Evolutionary conservation across 2,888 invertebrate genomes (phyloP).

Genomic region (Neoitamus cyanurus): DNA sequence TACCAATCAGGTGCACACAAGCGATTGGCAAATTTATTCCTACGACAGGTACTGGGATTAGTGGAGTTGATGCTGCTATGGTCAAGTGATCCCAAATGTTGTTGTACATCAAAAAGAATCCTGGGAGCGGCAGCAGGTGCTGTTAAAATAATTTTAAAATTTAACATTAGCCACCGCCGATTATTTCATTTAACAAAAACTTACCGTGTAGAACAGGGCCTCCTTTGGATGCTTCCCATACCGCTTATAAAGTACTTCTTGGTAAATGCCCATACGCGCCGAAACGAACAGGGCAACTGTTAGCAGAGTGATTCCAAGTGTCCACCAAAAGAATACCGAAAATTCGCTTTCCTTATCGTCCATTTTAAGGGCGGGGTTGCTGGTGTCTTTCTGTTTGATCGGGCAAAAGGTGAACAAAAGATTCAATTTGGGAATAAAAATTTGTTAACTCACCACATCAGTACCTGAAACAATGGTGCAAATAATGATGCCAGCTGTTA

Average conservation of each 20-base stretch:
- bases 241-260: slow-evolving; percentile 84
- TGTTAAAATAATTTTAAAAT: slow-evolving; percentile 65
- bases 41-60: slow-evolving; percentile 69
- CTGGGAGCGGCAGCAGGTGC: slow-evolving; percentile 90
- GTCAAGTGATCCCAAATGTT: slow-evolving; percentile 82
- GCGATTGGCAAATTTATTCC: slow-evolving; percentile 77
- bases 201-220: slow-evolving; percentile 84
- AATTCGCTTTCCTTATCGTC: slow-evolving; percentile 52
- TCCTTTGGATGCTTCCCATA: slow-evolving; percentile 94
- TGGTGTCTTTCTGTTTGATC: slow-evolving; percentile 67
- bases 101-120: slow-evolving; percentile 81
- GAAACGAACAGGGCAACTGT: slow-evolving; percentile 91
- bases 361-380: slow-evolving; percentile 70
- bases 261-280: slow-evolving; percentile 95
- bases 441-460: slow-evolving; percentile 68
- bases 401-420: slow-evolving; percentile 49
- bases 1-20: slow-evolving; percentile 81
- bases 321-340: slow-evolving; percentile 71
- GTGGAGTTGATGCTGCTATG: slow-evolving; percentile 77
- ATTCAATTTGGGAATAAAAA: slow-evolving; percentile 42
- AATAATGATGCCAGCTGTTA: slow-evolving; percentile 89
- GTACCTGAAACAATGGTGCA: slow-evolving; percentile 90
- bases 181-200: too few species aligned
- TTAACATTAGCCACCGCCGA: too few species aligned
- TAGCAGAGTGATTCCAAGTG: slow-evolving; percentile 81